These are phyloP conservation scores for Ips nitidus DNA, from an alignment of 1,140 invertebrate species.

Conservation along the genomic window DNA sequence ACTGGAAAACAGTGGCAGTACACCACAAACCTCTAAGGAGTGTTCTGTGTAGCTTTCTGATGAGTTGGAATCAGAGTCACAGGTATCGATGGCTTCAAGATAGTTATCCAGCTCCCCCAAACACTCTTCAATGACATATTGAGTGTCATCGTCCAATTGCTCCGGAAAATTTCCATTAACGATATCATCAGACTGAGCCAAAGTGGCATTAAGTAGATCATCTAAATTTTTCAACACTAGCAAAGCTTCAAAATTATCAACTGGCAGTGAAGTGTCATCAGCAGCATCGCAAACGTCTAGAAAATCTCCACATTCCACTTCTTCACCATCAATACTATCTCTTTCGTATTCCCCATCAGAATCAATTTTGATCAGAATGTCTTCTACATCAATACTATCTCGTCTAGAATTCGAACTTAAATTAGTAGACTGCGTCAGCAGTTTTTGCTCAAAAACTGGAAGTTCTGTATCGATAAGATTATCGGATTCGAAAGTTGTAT, in stretches of 20 bases:
- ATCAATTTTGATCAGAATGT: slow-evolving; percentile 48
- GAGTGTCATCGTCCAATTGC: slow-evolving; percentile 11
- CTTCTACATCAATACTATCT: slow-evolving; percentile 45
- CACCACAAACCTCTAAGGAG: background rate
- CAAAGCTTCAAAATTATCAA: slow-evolving; percentile 45
- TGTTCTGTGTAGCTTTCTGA: background rate
- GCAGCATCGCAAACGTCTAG: slow-evolving; percentile 12
- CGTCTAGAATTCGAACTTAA: slow-evolving; percentile 29
- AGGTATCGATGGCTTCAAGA: slow-evolving; percentile 29
- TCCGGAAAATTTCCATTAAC: slow-evolving; percentile 10
- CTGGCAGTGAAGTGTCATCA: slow-evolving; percentile 20
- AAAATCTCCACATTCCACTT: slow-evolving; percentile 22
- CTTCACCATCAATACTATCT: slow-evolving; percentile 30
- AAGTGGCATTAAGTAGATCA: slow-evolving; percentile 44
- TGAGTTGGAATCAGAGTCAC: slow-evolving; percentile 24
- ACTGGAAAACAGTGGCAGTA: no score
- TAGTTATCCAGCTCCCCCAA: slow-evolving; percentile 50
- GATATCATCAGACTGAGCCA: slow-evolving; percentile 28
- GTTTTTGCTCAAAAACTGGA: slow-evolving; percentile 44
- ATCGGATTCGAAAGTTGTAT: slow-evolving; percentile 24
- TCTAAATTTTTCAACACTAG: slow-evolving; percentile 43
- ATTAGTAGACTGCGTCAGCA: slow-evolving; percentile 37
- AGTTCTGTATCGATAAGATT: slow-evolving; percentile 48
- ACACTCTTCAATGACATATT: slow-evolving; percentile 46
- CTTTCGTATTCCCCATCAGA: slow-evolving; percentile 19